A percentile compares a stretch with the other conserved stretches of the same genome.
Evolutionary conservation across 2,797 vertebrate species (phyloP).

Genomic region (Mallotus villosus): DNA sequence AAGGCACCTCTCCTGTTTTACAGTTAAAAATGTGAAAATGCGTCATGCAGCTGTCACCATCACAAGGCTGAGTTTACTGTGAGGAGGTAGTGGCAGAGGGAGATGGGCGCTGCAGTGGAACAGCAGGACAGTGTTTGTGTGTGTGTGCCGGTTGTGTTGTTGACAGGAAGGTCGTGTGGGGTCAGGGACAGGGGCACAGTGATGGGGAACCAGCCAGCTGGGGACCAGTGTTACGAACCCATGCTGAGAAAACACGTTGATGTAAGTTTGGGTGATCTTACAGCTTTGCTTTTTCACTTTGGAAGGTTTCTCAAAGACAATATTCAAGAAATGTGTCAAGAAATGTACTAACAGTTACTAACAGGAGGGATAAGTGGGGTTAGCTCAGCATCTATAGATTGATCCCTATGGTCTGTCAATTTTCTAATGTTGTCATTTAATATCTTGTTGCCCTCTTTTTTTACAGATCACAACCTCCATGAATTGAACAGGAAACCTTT

Average conservation of each 20-base stretch:
- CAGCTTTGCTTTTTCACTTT: conserved; percentile 5
- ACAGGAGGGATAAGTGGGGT: neutral
- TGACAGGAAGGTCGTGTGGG: neutral
- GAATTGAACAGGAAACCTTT: no score
- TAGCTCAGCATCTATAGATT: neutral
- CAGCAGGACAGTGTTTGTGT: conserved; percentile 3
- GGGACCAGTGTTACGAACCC: neutral
- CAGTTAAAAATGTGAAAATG: neutral
- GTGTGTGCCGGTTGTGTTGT: neutral
- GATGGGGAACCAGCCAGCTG: neutral
- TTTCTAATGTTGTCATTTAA: no score
- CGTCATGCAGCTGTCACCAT: neutral
- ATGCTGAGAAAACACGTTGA: no score
- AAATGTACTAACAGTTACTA: neutral
- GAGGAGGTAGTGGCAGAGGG: neutral
- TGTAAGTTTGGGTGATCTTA: neutral
- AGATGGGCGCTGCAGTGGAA: neutral
- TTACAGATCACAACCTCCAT: no score
- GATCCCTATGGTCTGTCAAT: no score
- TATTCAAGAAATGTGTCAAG: neutral
- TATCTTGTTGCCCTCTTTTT: no score
- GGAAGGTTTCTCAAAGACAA: conserved; percentile 11
- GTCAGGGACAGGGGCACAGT: conserved; percentile 1
- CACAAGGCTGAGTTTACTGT: neutral
- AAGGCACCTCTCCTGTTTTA: neutral